Evolutionary conservation across 2,797 vertebrate genomes (phyloP), one percentile per base, ranked within the genome.

Genomic region (Meda fulgida): DNA sequence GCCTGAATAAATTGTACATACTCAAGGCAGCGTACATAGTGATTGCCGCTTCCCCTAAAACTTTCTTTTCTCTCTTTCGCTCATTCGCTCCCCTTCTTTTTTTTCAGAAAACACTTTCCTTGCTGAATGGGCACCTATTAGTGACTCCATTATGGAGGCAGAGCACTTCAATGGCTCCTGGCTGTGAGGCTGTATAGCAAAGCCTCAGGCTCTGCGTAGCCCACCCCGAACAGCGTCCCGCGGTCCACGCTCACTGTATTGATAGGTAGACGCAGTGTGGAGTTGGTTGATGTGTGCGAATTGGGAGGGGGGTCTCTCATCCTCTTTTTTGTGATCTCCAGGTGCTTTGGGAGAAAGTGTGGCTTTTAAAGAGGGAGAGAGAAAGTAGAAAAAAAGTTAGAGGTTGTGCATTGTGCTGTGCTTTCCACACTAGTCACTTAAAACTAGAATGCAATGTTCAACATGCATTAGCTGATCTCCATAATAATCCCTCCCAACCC

Each of bases 391-490:
- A 46, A 29, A 84, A 83, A 89, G 86, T 86, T 81, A 6, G 78
- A 76, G 75, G 66, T 70, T 67, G 21, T 66, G 67, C 88, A 93
- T 95, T 97, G 95, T 96, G 91, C 92, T 82, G 71, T 89, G 83
- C 86, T 96, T 95, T 95, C 92, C 90, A 86, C 93, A 92, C 91
- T 94, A 96, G 95, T 93, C 95, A 94, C 89, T 92, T 95, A 89
- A 90, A 96, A 95, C 93, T 93, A 96, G 92, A 94, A 95, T 78
- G 90, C 92, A 94, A 92, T 96, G 93, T 94, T 94, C 94, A 95
- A 95, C 94, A 94, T 93, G 95, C 92, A 85, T 96, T 95, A 94
- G 94, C 93, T 90, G 91, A 96, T 96, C 96, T 96, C 95, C 95
- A 97, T 97, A 96, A 97, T 91, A 86, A 87, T 84, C 70, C 46